Evolutionary conservation across 1,140 invertebrate species (phyloP), one percentile per base, ranked within the genome.

Genomic region (Leptopilina clavipes): DNA sequence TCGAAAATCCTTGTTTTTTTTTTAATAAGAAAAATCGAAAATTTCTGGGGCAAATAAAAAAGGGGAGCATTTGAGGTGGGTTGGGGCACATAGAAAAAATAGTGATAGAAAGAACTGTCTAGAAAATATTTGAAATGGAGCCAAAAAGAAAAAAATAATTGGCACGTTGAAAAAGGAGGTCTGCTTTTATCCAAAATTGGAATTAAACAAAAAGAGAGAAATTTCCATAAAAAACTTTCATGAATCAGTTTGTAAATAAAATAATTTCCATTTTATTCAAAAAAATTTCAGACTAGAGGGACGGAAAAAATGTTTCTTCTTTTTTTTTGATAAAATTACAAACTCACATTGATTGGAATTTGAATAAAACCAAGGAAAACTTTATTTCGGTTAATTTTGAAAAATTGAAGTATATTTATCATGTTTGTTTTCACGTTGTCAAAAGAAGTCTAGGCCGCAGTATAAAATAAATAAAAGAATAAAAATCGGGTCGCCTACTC

Each of bases 401-500:
- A 48, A 48, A n/a, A 48, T 11, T 48, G 11, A n/a, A 1, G 48
- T 17, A 48, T 52, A 52, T 52, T 52, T 52, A 52, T 52, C 48
- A 52, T 17, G n/a, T 52, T 52, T 52, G 48, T 65, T 65, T n/a
- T 31, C 59, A 65, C 25, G 59, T 65, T 65, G 22, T 31, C 25
- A 65, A 65, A 65, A 65, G 11, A 65, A 65, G 59, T 65, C 59
- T 65, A 65, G 59, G 59, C 25, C 59, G 5, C 25, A 37, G 11
- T 40, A 40, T 40, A 65, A 65, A 65, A 65, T 25, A 65, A 65
- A 65, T 65, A 65, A 65, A 65, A 25, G 12, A 59, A 65, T 31
- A 65, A 65, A 65, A 65, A 65, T 25, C 25, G 59, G 59, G 59
- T 65, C 59, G 59, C 59, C 59, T 31, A 65, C 59, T 65, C 59